Base-by-base conservation (phyloP, 1,140 invertebrate species). In the Apis florea region DNA sequence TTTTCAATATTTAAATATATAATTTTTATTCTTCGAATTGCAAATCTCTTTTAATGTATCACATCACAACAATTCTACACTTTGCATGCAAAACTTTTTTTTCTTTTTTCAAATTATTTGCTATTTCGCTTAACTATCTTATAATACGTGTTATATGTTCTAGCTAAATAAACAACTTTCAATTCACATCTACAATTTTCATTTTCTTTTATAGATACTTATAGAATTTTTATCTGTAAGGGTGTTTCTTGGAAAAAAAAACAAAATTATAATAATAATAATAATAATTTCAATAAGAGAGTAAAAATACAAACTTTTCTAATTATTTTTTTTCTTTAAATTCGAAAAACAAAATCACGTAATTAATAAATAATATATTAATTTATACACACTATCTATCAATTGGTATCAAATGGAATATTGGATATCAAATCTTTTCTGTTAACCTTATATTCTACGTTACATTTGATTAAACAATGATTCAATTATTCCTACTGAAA, bases 151-250 rank as follows among this genome's bases (percentile, higher is more conserved):
- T 5, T 49, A 21, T 73, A 40, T 17, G 24, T 56, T 73, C 15
- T 76, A 61, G 11, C 24, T 80, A 51, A n/a, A 56, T n/a, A 51
- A 13, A 31, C 51, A 53, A 53, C 53, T 73, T 79, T 74, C 15
- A 58, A 24, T 47, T 74, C 19, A 26, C 71, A 19, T 75, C 24
- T 59, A 51, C 63, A 68, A 47, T 8, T 58, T 40, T 69, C 19
- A 13, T 49, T 76, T 63, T 64, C 21, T 82, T 70, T 49, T 70
- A 69, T 74, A 80, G 47, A 58, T 82, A 59, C 69, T 82, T 47
- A 64, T 64, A 67, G 79, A 82, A 82, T 75, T 64, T 76, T 81
- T 72, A 82, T 59, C 15, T 72, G 81, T 79, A 67, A 21, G 81
- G 81, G 81, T 83, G 69, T 83, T 66, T 83, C 49, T 49, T 53